Evolutionary conservation across 1,140 invertebrate species (phyloP), one percentile per base, ranked within the genome.

Genomic region (Drosophila sturtevanti): DNA sequence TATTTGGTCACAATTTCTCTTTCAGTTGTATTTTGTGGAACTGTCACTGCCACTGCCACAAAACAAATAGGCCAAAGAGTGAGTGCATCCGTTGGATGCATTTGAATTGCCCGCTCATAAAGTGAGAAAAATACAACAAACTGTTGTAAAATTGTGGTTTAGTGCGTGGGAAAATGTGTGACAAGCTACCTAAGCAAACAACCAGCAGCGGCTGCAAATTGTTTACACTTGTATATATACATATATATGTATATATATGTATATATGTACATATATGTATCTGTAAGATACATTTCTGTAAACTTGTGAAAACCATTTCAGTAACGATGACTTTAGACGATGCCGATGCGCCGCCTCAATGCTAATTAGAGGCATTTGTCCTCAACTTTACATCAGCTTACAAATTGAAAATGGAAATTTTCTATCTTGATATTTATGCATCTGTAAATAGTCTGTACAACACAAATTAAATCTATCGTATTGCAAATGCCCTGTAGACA

Each of bases 291-390:
- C 84, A 82, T 77, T 87, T 86, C 61, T 89, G 79, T 87, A 68
- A 89, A 82, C 82, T 87, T 87, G 79, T 87, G 82, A 87, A 87
- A 87, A 87, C 89, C 79, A 80, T 68, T 73, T 48, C 6, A 10
- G 41, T 44, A 14, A 44, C 16, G 41, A 6, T 18, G 41, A 18
- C 41, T 44, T 48, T 21, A 48, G 41, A 78, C 81, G 73, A 70
- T 73, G 81, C 72, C 78, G 73, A 73, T 73, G 77, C 78, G 59
- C 77, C 66, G 68, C 77, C 51, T 31, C 44, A 24, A 51, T 63
- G 82, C 82, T 87, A 87, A 87, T 87, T 87, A 86, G 84, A 54
- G 67, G 84, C 82, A 79, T 87, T 87, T 87, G 82, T 87, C 85
- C 75, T 64, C 76, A 72, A 69, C 64, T 86, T 87, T 74, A 86